Base-by-base conservation (phyloP, 2,888 invertebrate species). In the Aspidiotus rigidus region DNA sequence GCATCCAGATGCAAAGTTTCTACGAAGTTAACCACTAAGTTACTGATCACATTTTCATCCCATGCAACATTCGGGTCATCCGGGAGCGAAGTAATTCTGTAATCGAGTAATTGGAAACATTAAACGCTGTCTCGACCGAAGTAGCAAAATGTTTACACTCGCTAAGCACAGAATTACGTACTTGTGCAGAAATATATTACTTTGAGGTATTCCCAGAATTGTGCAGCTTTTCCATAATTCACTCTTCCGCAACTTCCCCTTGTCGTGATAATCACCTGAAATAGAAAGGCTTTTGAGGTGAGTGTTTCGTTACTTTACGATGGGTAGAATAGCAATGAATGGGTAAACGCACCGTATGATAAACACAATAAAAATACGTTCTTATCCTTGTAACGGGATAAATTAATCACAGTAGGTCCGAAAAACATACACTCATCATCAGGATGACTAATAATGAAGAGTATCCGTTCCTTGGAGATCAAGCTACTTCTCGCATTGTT, bases 401-500 rank as follows among this genome's bases (percentile, higher is more conserved):
- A 79, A 76, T 87, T 83, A 72, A 88, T 83, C 72, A 94, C 85
- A 55, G 90, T 84, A 16, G 99, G 99, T 0, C 94, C 93, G 78
- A 99, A 99, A 79, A 99, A 99, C 98, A 99, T 97, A 74, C 93
- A 93, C 78, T 99, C 98, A 78, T 99, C 98, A 79, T 99, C 98
- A 15, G 98, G 98, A 81, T 99, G 99, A 28, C 98, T 95, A 57
- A 86, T 90, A 1, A 97, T 86, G 66, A 98, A 78, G 42, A 97
- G 79, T 57, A 93, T 84, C 74, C 90, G 62, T 28, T 49, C 55
- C 39, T 67, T 67, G 44, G 60, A 42, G 17, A 42, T 49, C 39
- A 67, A 44, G 28, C 44, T 44, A n/a, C 59, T 60, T 42, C 39
- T 59, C 55, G 55, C 16, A 28, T 39, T n/a, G 6, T 40, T 54